These are phyloP conservation scores for Zeuzera pyrina DNA, from an alignment of 2,888 invertebrate species.

Conservation along the genomic window DNA sequence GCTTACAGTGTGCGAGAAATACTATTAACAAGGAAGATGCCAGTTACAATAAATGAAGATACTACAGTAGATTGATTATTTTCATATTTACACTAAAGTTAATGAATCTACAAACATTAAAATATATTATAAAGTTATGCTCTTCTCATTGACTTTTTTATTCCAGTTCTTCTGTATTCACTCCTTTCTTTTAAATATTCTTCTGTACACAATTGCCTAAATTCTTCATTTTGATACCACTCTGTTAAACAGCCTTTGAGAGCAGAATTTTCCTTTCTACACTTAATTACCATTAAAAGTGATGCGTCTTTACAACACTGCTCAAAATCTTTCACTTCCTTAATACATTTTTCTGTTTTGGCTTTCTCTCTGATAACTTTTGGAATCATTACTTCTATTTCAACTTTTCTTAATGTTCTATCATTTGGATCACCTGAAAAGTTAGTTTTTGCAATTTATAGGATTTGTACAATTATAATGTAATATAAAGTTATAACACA, in stretches of 20 bases:
- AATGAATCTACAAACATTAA: conserved; percentile 5
- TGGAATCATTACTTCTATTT: conserved; percentile 89
- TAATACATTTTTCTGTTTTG: conserved; percentile 81
- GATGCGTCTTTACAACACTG: conserved; percentile 81
- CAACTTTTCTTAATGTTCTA: conserved; percentile 86
- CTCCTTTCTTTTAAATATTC: conserved; percentile 87
- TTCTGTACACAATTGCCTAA: conserved; percentile 80
- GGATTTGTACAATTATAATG: too few species aligned
- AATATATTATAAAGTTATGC: conserved; percentile 30
- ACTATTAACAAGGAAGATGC: conserved; percentile 73
- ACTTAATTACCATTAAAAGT: conserved; percentile 81
- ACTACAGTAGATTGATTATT: conserved; percentile 33
- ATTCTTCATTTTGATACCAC: conserved; percentile 86
- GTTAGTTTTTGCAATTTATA: too few species aligned
- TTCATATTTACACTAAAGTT: conserved; percentile 34
- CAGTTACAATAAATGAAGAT: conserved; percentile 52
- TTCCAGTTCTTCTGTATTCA: conserved; percentile 87
- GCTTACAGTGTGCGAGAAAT: conserved; percentile 76
- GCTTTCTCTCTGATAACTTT: conserved; percentile 90
- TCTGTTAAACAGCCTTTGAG: conserved; percentile 79
- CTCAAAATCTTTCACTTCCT: conserved; percentile 80
- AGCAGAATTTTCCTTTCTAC: conserved; percentile 79
- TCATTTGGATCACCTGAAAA: conserved; percentile 89
- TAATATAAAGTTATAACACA: too few species aligned
- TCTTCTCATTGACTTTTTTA: conserved; percentile 72